Evolutionary conservation across 2,797 vertebrate genomes (phyloP).

Genomic region (Epinephelus coioides): DNA sequence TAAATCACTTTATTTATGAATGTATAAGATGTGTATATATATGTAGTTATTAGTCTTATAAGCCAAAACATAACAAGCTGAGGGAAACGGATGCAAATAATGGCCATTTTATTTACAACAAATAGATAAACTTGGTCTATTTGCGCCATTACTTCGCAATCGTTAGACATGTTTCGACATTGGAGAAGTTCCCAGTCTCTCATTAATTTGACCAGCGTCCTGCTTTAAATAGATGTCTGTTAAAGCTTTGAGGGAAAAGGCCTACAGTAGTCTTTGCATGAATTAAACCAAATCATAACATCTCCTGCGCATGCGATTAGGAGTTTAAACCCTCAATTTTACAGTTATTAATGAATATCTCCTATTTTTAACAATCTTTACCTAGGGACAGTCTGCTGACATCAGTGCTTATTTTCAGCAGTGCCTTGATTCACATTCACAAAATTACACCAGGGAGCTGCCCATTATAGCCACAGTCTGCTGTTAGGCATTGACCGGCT

Average conservation of each 20-base stretch:
- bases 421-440: constrained; percentile 58
- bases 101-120: background rate
- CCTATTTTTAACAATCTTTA: constrained; percentile 14
- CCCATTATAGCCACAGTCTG: constrained; percentile 51
- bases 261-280: background rate
- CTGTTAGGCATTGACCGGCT: constrained; percentile 40
- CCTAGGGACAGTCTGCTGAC: constrained; percentile 23
- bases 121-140: background rate
- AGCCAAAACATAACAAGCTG: background rate
- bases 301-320: background rate
- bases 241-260: background rate
- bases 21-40: background rate
- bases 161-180: background rate
- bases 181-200: background rate
- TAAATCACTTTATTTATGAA: constrained; percentile 1
- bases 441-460: constrained; percentile 49
- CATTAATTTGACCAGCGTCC: constrained; percentile 5
- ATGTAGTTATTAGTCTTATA: background rate
- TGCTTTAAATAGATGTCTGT: background rate
- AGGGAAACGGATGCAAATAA: background rate
- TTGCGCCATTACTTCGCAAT: background rate
- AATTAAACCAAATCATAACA: constrained; percentile 2
- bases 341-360: background rate
- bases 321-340: background rate
- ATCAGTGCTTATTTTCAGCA: constrained; percentile 55